Percentiles rank a stretch among this genome's conserved stretches.
phyloP scores from a whole-genome alignment of 2,113 vertebrate species.

The Planiliza haematocheilus region DNA sequence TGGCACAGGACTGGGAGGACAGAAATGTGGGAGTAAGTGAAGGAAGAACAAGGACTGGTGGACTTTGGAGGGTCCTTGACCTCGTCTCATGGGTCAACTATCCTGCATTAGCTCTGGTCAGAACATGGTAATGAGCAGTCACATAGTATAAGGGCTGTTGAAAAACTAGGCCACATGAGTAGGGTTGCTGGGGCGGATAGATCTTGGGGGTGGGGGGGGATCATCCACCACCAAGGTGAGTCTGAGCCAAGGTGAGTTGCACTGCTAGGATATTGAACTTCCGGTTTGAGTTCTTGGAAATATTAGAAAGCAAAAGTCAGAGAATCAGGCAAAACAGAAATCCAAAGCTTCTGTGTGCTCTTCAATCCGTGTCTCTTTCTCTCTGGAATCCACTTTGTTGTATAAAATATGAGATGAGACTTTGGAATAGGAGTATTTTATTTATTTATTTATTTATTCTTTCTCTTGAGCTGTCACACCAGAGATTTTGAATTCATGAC shows the following conservation, averaged over 20 bases:
- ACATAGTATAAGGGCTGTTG: slow-evolving; percentile 64
- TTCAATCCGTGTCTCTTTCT: slow-evolving; percentile 13
- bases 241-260: slow-evolving; percentile 62
- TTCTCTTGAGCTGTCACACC: slow-evolving; percentile 53
- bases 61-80: slow-evolving; percentile 75
- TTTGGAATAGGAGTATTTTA: slow-evolving; percentile 40
- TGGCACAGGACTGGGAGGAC: neutral
- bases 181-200: neutral
- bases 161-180: slow-evolving; percentile 71
- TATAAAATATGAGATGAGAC: slow-evolving; percentile 73
- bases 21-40: slow-evolving; percentile 26
- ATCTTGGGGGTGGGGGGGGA: slow-evolving; percentile 12
- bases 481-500: slow-evolving; percentile 70
- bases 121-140: slow-evolving; percentile 74
- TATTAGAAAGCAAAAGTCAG: slow-evolving; percentile 25
- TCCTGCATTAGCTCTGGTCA: slow-evolving; percentile 55
- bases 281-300: slow-evolving; percentile 30
- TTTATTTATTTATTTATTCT: slow-evolving; percentile 7
- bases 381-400: slow-evolving; percentile 66
- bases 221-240: slow-evolving; percentile 11
- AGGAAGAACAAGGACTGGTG: slow-evolving; percentile 36
- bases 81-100: slow-evolving; percentile 68
- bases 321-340: slow-evolving; percentile 24
- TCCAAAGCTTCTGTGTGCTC: slow-evolving; percentile 1
- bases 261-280: slow-evolving; percentile 25